Percentiles rank a stretch among this genome's conserved stretches.
These are phyloP conservation scores for Chirona hameri DNA, from an alignment of 2,888 invertebrate genomes.

Conservation along the genomic window DNA sequence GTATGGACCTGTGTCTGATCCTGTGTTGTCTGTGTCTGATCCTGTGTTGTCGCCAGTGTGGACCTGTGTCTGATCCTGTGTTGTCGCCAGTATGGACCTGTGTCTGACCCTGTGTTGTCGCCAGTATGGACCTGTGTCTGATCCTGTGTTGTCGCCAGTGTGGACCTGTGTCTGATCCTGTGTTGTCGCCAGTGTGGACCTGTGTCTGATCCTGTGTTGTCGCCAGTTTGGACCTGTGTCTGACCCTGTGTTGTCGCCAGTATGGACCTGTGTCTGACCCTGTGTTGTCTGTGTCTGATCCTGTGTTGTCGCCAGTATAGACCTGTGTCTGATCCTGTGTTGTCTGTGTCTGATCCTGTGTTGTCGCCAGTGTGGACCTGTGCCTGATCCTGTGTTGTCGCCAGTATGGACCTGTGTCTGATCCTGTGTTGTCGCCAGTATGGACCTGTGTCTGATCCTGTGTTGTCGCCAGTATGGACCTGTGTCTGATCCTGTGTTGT, in stretches of 20 bases:
- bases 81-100: constrained; percentile 60
- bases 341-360: no score
- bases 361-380: neutral
- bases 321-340: constrained; percentile 51
- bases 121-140: no score
- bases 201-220: constrained; percentile 47
- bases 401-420: constrained; percentile 61
- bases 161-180: constrained; percentile 25
- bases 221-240: no score
- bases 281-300: neutral
- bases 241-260: no score
- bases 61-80: constrained; percentile 26
- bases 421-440: no score
- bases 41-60: neutral
- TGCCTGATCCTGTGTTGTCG: constrained; percentile 28
- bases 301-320: constrained; percentile 53
- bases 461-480: neutral
- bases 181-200: constrained; percentile 57
- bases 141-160: no score
- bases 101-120: constrained; percentile 43
- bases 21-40: no score
- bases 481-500: constrained; percentile 28
- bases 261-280: no score
- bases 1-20: constrained; percentile 61
- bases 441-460: no score